Conservation (phyloP, 1,140 invertebrate genomes). For the Dendroctonus valens region DNA sequence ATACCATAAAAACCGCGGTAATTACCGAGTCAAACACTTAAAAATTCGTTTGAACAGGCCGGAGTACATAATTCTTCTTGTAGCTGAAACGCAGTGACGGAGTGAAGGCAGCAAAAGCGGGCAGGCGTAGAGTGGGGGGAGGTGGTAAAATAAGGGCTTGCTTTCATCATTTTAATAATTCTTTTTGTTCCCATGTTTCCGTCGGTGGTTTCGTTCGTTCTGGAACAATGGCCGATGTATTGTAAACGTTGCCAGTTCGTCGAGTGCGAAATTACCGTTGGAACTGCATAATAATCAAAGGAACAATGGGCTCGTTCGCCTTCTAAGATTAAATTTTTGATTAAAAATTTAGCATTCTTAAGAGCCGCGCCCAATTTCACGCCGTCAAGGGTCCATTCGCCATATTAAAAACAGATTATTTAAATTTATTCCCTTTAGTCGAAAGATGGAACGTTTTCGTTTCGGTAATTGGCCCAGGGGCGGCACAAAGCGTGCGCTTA, state of each 20-base stretch:
- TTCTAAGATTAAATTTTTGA: constrained; percentile 27
- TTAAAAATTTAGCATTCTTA: constrained; percentile 19
- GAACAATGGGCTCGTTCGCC: constrained; percentile 10
- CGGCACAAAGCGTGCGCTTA: constrained; percentile 9
- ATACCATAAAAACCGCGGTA: no score
- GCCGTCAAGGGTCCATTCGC: constrained; percentile 11
- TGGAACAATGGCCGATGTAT: constrained; percentile 12
- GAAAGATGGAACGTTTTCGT: constrained; percentile 14
- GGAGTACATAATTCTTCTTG: no score
- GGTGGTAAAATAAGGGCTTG: background rate
- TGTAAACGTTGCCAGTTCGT: constrained; percentile 20
- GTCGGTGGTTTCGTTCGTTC: constrained; percentile 1
- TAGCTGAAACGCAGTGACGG: no score
- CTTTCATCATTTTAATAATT: constrained; percentile 27
- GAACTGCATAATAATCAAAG: constrained; percentile 19
- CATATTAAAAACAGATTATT: constrained; percentile 28
- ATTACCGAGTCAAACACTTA: no score
- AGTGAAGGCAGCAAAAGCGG: no score
- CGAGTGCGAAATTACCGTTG: constrained; percentile 20
- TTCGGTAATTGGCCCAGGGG: constrained; percentile 4
- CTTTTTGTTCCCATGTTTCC: constrained; percentile 18
- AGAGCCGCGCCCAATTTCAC: constrained; percentile 1
- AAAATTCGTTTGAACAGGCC: no score
- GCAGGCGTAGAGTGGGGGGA: no score
- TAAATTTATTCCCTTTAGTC: constrained; percentile 17